Conservation (phyloP, 2,888 invertebrate species). For the Vesta saturnalis region DNA sequence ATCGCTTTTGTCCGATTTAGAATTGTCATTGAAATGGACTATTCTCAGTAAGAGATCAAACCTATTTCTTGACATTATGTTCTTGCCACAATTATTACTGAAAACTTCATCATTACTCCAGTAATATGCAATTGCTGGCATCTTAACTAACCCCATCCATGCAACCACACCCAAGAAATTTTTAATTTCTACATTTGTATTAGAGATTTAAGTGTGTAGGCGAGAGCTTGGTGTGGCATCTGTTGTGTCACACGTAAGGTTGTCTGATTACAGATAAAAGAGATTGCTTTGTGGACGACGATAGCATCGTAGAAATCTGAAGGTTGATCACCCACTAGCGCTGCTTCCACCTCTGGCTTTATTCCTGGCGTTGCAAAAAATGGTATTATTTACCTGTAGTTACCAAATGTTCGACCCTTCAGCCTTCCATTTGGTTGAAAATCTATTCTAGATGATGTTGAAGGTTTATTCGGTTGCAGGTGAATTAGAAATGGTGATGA, state of each 20-base stretch:
- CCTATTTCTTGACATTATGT: slow-evolving; percentile 11
- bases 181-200: slow-evolving; percentile 14
- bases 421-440: too few species aligned
- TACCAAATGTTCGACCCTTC: slow-evolving; percentile 1
- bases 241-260: neutral
- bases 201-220: too few species aligned
- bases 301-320: neutral
- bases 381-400: neutral
- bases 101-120: slow-evolving; percentile 22
- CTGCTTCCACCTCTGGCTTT: neutral
- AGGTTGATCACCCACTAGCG: neutral
- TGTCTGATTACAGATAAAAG: neutral
- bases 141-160: slow-evolving; percentile 36
- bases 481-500: too few species aligned
- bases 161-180: slow-evolving; percentile 21
- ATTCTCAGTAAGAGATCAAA: slow-evolving; percentile 19
- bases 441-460: too few species aligned
- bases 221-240: too few species aligned
- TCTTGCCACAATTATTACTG: neutral
- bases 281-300: neutral
- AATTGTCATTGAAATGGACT: slow-evolving; percentile 13
- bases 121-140: slow-evolving; percentile 42
- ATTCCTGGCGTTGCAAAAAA: neutral
- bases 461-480: too few species aligned
- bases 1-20: slow-evolving; percentile 6